Conservation (phyloP, 2,113 vertebrate species). For the Crocuta crocuta region DNA sequence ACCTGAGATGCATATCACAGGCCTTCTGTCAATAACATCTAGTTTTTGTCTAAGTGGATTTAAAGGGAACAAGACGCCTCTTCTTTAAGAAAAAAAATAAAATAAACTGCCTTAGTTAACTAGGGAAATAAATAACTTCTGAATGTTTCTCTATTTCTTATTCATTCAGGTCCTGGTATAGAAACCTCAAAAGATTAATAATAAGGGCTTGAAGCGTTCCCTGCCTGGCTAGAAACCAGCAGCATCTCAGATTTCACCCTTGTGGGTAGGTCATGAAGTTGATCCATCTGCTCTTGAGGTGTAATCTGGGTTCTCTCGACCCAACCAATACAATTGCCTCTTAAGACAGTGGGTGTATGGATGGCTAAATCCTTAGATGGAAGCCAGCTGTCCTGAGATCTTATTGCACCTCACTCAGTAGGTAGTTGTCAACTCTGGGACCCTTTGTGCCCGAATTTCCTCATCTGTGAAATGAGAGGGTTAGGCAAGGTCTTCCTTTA, state of each 20-base stretch:
- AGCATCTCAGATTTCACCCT: not conserved
- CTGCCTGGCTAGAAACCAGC: not conserved
- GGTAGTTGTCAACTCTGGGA: not conserved
- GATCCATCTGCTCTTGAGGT: not conserved
- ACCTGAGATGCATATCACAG: slow-evolving; percentile 80
- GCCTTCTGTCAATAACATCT: slow-evolving; percentile 76
- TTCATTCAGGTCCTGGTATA: not conserved
- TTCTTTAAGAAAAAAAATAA: slow-evolving; percentile 49
- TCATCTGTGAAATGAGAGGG: not conserved
- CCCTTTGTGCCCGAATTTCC: not conserved
- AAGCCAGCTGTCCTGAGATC: not conserved
- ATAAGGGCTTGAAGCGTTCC: not conserved
- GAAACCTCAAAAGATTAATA: slow-evolving; percentile 3
- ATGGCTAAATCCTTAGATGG: not conserved
- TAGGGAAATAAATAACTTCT: slow-evolving; percentile 73
- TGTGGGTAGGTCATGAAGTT: not conserved
- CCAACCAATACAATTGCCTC: not conserved
- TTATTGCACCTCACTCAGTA: not conserved
- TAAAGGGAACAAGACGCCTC: slow-evolving; percentile 71
- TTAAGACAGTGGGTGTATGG: not conserved
- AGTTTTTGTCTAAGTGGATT: slow-evolving; percentile 76
- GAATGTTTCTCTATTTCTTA: slow-evolving; percentile 64
- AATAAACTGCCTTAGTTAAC: slow-evolving; percentile 51
- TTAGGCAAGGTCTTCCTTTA: not conserved
- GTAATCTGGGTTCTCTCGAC: not conserved